Base-by-base conservation (phyloP, 2,113 vertebrate species). In the Noctilio leporinus region DNA sequence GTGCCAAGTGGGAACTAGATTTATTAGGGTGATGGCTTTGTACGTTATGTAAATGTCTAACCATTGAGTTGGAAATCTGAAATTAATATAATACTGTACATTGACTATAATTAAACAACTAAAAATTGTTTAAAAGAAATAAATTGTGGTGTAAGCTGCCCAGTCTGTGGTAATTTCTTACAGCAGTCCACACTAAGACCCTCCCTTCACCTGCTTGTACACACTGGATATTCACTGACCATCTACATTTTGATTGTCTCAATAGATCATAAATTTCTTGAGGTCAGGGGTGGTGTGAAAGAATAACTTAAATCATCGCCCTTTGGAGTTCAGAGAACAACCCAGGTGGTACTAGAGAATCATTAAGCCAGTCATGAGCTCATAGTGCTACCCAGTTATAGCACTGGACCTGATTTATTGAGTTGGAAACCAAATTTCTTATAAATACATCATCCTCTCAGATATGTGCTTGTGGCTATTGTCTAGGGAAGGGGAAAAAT, bases 351-450 rank as follows among this genome's bases (percentile, higher is more conserved):
- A 87, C 81, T 40, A 53, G 20, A 91, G 67, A 43, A 86, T 51
- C 22, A 55, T 38, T 45, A 91, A 92, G 9, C 55, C 33, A 43
- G 43, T 43, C 62, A 49, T 43, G 70, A 14, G 35, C n/a, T 80
- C 70, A 62, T 47, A 26, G n/a, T 5, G 81, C 80, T 72, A 62
- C 64, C 47, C 53, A 81, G 76, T 86, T 40, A 30, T 26, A 47
- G 72, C 33, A 43, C 26, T 43, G 22, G 33, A 26, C 10, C 81
- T 57, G 65, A 95, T 90, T 90, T 73, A 90, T 19, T 81, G 51
- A 51, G 8, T 20, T 77, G 70, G 89, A 96, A 92, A 80, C 30
- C 72, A 94, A 59, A 53, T 51, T 65, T 87, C 70, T 87, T 89
- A 53, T 22, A 92, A 45, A 53, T 70, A 47, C 15, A 65, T 92